A percentile compares a stretch with the other conserved stretches of the same genome.
Evolutionary conservation across 2,797 vertebrate species (phyloP).

Genomic region (Xenentodon cancila): DNA sequence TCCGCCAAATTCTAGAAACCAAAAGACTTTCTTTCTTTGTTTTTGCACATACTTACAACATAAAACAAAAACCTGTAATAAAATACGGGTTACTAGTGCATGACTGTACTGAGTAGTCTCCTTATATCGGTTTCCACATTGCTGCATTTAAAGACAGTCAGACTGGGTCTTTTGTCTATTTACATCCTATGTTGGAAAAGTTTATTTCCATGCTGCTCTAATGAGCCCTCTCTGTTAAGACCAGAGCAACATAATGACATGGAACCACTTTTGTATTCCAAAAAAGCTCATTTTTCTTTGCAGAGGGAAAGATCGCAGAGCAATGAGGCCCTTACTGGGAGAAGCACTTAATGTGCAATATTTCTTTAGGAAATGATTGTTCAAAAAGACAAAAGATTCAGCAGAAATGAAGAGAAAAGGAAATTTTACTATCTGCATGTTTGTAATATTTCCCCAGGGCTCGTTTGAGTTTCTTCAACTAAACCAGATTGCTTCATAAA

Average conservation of each 20-base stretch:
- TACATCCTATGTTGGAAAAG: no score
- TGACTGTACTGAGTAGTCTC: no score
- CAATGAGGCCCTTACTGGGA: slow-evolving; percentile 27
- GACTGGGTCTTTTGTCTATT: no score
- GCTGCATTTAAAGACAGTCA: no score
- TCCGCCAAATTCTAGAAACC: no score
- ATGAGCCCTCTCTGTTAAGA: slow-evolving; percentile 26
- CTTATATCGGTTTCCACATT: no score
- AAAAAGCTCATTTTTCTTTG: slow-evolving; percentile 26
- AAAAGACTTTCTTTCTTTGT: no score
- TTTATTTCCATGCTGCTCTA: slow-evolving; percentile 23
- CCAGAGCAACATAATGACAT: slow-evolving; percentile 19
- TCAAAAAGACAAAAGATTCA: slow-evolving; percentile 29
- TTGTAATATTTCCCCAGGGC: slow-evolving; percentile 14
- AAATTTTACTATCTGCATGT: slow-evolving; percentile 5
- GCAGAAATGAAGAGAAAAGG: slow-evolving; percentile 17
- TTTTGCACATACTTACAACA: no score
- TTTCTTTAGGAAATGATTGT: slow-evolving; percentile 25
- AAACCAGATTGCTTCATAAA: neutral
- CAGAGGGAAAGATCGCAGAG: slow-evolving; percentile 21
- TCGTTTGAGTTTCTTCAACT: slow-evolving; percentile 3
- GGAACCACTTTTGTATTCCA: slow-evolving; percentile 18
- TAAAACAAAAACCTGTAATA: no score
- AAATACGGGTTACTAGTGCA: no score
- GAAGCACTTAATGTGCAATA: slow-evolving; percentile 30